Percentiles rank a stretch among this genome's conserved stretches.
Evolutionary conservation across 2,113 vertebrate genomes (phyloP).

Genomic region (Oreotrochilus melanogaster): DNA sequence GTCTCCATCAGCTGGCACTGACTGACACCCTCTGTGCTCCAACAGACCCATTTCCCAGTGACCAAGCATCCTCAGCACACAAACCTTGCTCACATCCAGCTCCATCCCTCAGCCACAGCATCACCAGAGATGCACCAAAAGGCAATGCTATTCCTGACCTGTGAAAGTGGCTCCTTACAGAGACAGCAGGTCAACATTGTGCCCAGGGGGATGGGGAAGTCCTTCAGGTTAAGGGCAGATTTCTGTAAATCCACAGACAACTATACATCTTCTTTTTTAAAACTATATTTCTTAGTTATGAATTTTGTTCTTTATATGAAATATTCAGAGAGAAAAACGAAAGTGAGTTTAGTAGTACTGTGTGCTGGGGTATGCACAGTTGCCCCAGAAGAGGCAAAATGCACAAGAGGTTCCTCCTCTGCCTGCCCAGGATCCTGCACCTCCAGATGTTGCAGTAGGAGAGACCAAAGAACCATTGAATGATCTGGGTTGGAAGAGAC

Average conservation of each 20-base stretch:
- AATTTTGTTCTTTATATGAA: background rate
- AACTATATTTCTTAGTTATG: background rate
- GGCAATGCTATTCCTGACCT: background rate
- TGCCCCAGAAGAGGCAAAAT: background rate
- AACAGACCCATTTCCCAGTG: background rate
- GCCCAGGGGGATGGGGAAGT: background rate
- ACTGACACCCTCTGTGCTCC: background rate
- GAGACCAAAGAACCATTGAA: background rate
- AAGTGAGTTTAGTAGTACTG: fast-evolving
- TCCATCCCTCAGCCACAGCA: background rate
- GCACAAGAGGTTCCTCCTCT: background rate
- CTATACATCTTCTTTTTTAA: background rate
- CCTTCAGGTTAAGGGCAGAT: background rate
- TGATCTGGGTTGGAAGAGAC: no score
- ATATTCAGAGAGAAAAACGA: background rate
- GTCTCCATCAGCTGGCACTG: background rate
- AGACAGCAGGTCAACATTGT: background rate
- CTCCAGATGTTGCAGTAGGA: background rate
- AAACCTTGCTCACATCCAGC: background rate
- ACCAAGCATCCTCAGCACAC: background rate
- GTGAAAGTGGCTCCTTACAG: background rate
- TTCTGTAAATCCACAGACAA: background rate
- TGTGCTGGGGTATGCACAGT: background rate
- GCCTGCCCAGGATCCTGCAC: background rate
- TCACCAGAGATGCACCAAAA: background rate